Base-by-base conservation (phyloP, 2,113 vertebrate genomes). In the Ptilonorhynchus violaceus region DNA sequence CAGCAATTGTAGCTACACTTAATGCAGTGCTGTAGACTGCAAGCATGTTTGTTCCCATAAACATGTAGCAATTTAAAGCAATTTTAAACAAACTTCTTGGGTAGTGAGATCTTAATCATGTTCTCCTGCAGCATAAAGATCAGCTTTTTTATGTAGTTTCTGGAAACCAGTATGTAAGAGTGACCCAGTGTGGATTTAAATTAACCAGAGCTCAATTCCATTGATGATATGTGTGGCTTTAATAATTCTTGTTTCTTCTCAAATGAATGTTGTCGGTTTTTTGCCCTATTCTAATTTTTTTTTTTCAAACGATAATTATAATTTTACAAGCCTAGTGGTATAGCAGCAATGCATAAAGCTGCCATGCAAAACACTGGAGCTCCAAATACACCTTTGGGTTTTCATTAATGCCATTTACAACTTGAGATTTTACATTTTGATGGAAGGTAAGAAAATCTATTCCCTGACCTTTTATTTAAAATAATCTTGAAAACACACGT, bases 221-320 rank as follows among this genome's bases (percentile, higher is more conserved):
- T 1, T 37, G 72, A 95, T 92, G 73, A 33, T 87, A 85, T 90
- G 84, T 64, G 69, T 66, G 50, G 47, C 39, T 83, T 94, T 96
- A 97, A 96, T 95, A 95, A 94, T 53, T 89, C 60, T 55, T 85
- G 84, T 80, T 73, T 72, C 82, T 85, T 95, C 56, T 85, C 59
- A 92, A 94, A 68, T 27, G 15, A 94, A 52, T 10, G 7, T 52
- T 77, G 31, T 82, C 68, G 33, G 41, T 15, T 58, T 96, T 56
- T 68, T 53, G 64, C 53, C 27, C 28, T 42, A n/a, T 46, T 68
- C 17, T 76, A 84, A 9, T 22, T 49, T 66, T 73, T 63, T 58
- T 93, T 88, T 73, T 85, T 49, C 33, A 77, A 91, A 56, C 39
- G 8, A 27, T 47, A 80, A 92, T 77, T 79, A 39, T 70, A 79